Base-by-base conservation (phyloP, 2,113 vertebrate genomes). In the Ageneiosus marmoratus region DNA sequence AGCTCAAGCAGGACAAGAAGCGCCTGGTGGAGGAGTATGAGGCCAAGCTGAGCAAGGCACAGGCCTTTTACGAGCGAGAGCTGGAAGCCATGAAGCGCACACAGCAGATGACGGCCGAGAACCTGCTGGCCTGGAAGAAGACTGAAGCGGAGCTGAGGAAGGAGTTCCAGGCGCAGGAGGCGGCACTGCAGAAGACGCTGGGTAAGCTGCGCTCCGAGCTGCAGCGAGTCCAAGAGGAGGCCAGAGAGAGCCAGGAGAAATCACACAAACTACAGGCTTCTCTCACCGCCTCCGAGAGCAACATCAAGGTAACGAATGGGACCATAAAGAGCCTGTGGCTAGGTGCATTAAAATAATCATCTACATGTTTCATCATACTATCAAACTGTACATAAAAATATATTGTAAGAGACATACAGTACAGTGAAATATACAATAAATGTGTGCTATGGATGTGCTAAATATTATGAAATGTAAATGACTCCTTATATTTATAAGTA, bases 81-180 rank as follows among this genome's bases (percentile, higher is more conserved):
- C 94, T 99, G 81, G 98, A 99, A 88, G 97, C 95, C 88, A 95
- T 99, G 95, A 99, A 98, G 94, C 93, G 97, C 63, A 98, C 97
- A 3, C 98, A 99, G 89, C 95, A 97, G 89, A 96, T 98, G 87
- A 99, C 97, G 5, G 96, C 97, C 0, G 97, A 99, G 90, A 98
- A 96, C 89, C 91, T 99, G 51, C 91, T 97, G 90, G 95, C 96
- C 13, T 98, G 97, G 94, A 98, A 98, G 92, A 96, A 97, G 89
- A 99, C 97, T 24, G 98, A 99, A 92, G 92, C 93, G 0, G 97
- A 99, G 80, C 93, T 99, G 87, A 94, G 96, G 84, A 96, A 95
- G 86, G 98, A 99, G 88, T 98, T 99, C 83, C 98, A 99, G 91
- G 94, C 90, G 22, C 98, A 99, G 93, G 98, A 99, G 93, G 95